Percentiles rank a stretch among this genome's conserved stretches.
Conservation (phyloP, 1,140 invertebrate genomes). For the Cheumatopsyche charites region DNA sequence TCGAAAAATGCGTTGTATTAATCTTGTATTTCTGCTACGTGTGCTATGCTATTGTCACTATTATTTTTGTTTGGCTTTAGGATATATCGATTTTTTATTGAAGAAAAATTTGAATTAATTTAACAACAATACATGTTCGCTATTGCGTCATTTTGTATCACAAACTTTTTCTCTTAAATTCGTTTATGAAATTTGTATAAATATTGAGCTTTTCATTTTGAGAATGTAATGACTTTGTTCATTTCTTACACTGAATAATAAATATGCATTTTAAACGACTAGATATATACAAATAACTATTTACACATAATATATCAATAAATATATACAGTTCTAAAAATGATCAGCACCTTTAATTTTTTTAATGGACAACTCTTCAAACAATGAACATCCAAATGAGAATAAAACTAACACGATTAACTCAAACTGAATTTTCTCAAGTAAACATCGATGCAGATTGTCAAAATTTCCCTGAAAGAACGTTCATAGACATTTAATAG, state of each 20-base stretch:
- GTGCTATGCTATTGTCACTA: slow-evolving; percentile 4
- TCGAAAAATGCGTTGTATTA: not conserved
- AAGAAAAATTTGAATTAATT: not conserved
- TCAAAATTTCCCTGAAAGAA: too few species aligned
- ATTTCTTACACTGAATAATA: too few species aligned
- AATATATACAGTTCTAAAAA: slow-evolving; percentile 3
- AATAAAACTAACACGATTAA: too few species aligned
- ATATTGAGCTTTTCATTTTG: not conserved
- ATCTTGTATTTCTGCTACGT: not conserved
- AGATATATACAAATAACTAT: not conserved
- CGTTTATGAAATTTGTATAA: not conserved
- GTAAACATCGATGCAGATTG: too few species aligned
- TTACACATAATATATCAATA: slow-evolving; percentile 5
- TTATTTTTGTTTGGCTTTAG: too few species aligned
- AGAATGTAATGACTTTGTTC: not conserved
- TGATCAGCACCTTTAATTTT: slow-evolving; percentile 19
- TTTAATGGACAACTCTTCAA: slow-evolving; percentile 5
- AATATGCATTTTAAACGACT: not conserved
- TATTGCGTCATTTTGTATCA: not conserved
- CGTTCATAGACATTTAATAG: too few species aligned
- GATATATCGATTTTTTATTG: not conserved
- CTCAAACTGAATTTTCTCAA: too few species aligned
- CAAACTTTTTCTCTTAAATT: not conserved
- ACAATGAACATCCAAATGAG: too few species aligned
- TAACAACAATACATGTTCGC: not conserved